Percentiles rank a stretch among this genome's conserved stretches.
Evolutionary conservation across 2,888 invertebrate genomes (phyloP).

Genomic region (Drosophila anomelani): DNA sequence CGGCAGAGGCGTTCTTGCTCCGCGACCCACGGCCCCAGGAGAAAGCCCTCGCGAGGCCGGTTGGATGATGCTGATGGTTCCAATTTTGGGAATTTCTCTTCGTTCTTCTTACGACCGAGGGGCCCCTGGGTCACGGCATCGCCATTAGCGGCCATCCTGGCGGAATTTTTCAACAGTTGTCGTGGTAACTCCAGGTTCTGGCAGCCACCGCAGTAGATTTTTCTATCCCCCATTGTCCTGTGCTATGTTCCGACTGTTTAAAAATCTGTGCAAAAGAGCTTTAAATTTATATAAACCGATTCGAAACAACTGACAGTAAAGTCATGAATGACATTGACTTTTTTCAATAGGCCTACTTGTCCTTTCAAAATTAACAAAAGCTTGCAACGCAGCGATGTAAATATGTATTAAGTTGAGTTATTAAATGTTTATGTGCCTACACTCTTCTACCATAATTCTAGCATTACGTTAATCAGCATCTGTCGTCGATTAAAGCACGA

Average conservation of each 20-base stretch:
- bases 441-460: too few relatives aligned
- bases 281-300: constrained; percentile 20
- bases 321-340: neutral
- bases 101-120: neutral
- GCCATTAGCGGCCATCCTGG: neutral
- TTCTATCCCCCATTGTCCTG: constrained; percentile 56
- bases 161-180: neutral
- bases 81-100: neutral
- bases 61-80: neutral
- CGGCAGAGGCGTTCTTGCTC: constrained; percentile 30
- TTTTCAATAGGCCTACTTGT: neutral
- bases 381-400: too few relatives aligned
- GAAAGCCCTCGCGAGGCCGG: constrained; percentile 26
- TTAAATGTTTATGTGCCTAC: too few relatives aligned
- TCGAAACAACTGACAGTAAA: constrained; percentile 5
- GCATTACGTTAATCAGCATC: too few relatives aligned
- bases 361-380: neutral
- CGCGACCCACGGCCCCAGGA: constrained; percentile 49
- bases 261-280: neutral
- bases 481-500: too few relatives aligned
- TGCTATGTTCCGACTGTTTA: constrained; percentile 6
- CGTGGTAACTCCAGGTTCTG: constrained; percentile 48
- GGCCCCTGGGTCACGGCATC: neutral
- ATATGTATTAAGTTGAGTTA: too few relatives aligned
- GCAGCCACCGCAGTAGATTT: constrained; percentile 62